Evolutionary conservation across 1,140 invertebrate genomes (phyloP).

Genomic region (Drosophila repletoides): DNA sequence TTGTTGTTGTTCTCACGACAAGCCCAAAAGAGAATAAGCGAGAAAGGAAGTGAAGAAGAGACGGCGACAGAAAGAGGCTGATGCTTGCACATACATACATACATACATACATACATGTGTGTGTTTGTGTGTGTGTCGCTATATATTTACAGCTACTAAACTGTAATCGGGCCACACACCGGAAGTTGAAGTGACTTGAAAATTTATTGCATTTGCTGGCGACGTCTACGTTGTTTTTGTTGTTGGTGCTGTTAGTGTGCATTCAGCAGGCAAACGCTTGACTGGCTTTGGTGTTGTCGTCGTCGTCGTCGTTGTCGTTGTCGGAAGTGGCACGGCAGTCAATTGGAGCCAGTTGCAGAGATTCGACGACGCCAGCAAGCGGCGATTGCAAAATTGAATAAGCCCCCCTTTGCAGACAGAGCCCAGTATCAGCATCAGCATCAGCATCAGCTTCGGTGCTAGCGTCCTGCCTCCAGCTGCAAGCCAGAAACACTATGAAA

Average conservation of each 20-base stretch:
- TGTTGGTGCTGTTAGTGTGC: slow-evolving; percentile 45
- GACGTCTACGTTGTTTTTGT: slow-evolving; percentile 30
- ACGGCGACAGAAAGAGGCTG: background rate
- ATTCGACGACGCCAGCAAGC: slow-evolving; percentile 29
- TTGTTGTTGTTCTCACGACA: too few relatives aligned
- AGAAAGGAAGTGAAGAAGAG: background rate
- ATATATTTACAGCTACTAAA: slow-evolving; percentile 79
- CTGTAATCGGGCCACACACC: slow-evolving; percentile 79
- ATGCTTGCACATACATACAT: background rate
- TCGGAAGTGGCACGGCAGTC: slow-evolving; percentile 77
- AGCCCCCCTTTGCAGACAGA: slow-evolving; percentile 44
- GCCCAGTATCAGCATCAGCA: slow-evolving; percentile 11
- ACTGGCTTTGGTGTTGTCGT: slow-evolving; percentile 31
- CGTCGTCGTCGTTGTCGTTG: slow-evolving; percentile 19
- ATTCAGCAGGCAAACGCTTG: slow-evolving; percentile 57
- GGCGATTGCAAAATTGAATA: slow-evolving; percentile 74
- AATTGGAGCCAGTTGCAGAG: slow-evolving; percentile 72
- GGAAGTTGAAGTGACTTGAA: slow-evolving; percentile 80
- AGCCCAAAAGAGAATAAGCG: too few relatives aligned
- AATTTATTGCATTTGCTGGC: slow-evolving; percentile 78
- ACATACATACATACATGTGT: background rate
- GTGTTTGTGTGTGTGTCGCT: slow-evolving; percentile 40
- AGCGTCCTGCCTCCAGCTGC: background rate
- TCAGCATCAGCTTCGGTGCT: background rate
- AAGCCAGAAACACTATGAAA: background rate